These are phyloP conservation scores for Drosophila guanche DNA, from an alignment of 1,140 invertebrate species.

Conservation along the genomic window DNA sequence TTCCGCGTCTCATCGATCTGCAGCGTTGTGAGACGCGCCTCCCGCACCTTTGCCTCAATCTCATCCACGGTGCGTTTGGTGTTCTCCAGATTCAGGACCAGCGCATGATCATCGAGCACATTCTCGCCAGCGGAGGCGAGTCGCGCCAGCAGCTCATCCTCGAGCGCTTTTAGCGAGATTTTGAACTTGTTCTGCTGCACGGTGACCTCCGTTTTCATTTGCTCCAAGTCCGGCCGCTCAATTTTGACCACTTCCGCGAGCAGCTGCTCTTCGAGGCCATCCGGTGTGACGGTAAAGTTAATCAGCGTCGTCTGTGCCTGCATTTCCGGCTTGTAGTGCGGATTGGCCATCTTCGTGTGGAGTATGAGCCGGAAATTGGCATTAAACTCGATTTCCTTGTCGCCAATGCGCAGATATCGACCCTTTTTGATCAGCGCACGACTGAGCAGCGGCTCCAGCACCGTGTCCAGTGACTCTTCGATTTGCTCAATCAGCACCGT, in stretches of 20 bases:
- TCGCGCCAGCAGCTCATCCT: slow-evolving; percentile 94
- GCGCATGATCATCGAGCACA: slow-evolving; percentile 94
- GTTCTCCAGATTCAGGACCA: slow-evolving; percentile 96
- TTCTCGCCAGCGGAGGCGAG: slow-evolving; percentile 95
- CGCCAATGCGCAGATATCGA: slow-evolving; percentile 90
- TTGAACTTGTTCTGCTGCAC: slow-evolving; percentile 98
- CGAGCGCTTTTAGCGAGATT: slow-evolving; percentile 94
- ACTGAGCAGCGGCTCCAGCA: slow-evolving; percentile 94
- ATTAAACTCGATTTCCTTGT: slow-evolving; percentile 96
- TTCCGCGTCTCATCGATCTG: slow-evolving; percentile 96
- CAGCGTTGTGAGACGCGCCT: slow-evolving; percentile 92
- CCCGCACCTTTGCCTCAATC: slow-evolving; percentile 93
- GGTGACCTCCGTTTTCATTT: slow-evolving; percentile 90
- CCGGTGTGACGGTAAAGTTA: slow-evolving; percentile 97
- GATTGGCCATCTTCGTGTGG: slow-evolving; percentile 97
- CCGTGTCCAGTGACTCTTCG: slow-evolving; percentile 94
- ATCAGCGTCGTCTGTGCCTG: slow-evolving; percentile 98
- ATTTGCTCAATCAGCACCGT: slow-evolving; percentile 95
- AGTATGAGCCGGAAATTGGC: slow-evolving; percentile 93
- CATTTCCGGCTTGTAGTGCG: slow-evolving; percentile 98
- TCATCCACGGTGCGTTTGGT: slow-evolving; percentile 96
- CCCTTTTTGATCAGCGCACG: slow-evolving; percentile 94
- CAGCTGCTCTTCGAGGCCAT: slow-evolving; percentile 97
- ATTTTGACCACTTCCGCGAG: slow-evolving; percentile 97
- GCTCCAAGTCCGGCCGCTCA: slow-evolving; percentile 96